Conservation (phyloP, 2,797 vertebrate species). For the Valencia hispanica region DNA sequence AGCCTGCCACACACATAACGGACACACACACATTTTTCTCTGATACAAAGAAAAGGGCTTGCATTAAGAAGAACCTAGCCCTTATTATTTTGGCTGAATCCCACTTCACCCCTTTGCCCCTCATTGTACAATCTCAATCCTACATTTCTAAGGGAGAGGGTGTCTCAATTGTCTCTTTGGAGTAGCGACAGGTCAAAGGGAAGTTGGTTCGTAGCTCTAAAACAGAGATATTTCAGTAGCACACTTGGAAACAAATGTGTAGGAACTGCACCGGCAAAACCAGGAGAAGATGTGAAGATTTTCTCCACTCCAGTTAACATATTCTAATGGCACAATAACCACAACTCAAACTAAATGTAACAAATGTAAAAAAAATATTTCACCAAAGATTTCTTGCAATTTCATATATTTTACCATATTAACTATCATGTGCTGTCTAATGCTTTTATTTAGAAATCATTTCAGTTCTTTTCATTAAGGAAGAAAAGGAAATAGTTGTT, state of each 20-base stretch:
- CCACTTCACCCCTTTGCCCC: neutral
- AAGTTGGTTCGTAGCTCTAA: neutral
- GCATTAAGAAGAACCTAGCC: slow-evolving; percentile 28
- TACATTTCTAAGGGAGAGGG: neutral
- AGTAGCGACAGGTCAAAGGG: neutral
- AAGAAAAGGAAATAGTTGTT: too few relatives aligned
- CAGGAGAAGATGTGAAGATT: neutral
- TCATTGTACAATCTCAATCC: neutral
- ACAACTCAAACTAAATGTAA: neutral
- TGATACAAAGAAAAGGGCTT: slow-evolving; percentile 12
- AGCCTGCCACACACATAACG: slow-evolving; percentile 45
- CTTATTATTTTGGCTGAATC: slow-evolving; percentile 37
- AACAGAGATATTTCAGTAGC: neutral
- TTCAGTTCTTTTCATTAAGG: too few relatives aligned
- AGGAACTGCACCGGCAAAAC: neutral
- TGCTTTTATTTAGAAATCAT: neutral
- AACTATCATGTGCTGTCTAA: neutral
- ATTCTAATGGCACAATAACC: neutral
- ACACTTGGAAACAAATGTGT: neutral
- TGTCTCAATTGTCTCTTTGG: neutral
- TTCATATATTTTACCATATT: neutral
- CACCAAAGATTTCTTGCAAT: neutral
- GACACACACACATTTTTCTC: slow-evolving; percentile 21
- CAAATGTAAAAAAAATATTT: neutral
- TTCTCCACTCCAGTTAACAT: neutral